phyloP scores from a whole-genome alignment of 1,140 invertebrate genomes.

The Magallana angulata region DNA sequence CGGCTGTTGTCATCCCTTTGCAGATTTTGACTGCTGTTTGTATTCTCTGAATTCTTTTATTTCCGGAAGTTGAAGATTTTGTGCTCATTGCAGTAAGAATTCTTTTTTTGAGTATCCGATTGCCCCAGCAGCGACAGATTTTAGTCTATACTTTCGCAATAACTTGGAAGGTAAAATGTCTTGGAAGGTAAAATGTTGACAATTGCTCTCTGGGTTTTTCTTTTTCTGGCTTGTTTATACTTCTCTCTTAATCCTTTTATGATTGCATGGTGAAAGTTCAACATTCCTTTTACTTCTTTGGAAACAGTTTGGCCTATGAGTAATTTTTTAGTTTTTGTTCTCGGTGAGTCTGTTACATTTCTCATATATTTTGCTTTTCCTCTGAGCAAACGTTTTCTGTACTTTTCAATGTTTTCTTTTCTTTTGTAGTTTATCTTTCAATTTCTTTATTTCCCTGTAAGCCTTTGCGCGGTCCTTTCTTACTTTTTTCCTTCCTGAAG shows the following conservation, averaged over 20 bases:
- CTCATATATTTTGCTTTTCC: slow-evolving; percentile 1
- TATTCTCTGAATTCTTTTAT: neutral
- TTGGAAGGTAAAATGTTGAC: neutral
- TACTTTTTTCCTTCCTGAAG: slow-evolving; percentile 15
- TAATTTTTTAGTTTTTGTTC: neutral
- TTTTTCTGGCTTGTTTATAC: neutral
- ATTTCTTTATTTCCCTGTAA: slow-evolving; percentile 22
- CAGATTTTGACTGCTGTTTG: neutral
- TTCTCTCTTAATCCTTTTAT: slow-evolving; percentile 16
- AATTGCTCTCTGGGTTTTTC: neutral
- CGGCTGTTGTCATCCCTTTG: slow-evolving; percentile 42
- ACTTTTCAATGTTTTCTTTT: slow-evolving; percentile 36
- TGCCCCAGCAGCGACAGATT: neutral
- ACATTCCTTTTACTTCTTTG: neutral
- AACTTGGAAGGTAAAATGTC: neutral
- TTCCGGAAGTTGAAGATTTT: neutral
- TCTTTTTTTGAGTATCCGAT: slow-evolving; percentile 34
- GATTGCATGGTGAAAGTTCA: slow-evolving; percentile 16
- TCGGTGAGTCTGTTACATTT: slow-evolving; percentile 13
- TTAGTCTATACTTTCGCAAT: slow-evolving; percentile 6
- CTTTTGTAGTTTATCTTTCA: neutral
- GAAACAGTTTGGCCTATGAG: neutral
- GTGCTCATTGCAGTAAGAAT: neutral
- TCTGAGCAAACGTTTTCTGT: slow-evolving; percentile 27
- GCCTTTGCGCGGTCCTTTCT: slow-evolving; percentile 35